These are phyloP conservation scores for Oreohelix idahoensis DNA, from an alignment of 1,140 invertebrate genomes.

Conservation along the genomic window DNA sequence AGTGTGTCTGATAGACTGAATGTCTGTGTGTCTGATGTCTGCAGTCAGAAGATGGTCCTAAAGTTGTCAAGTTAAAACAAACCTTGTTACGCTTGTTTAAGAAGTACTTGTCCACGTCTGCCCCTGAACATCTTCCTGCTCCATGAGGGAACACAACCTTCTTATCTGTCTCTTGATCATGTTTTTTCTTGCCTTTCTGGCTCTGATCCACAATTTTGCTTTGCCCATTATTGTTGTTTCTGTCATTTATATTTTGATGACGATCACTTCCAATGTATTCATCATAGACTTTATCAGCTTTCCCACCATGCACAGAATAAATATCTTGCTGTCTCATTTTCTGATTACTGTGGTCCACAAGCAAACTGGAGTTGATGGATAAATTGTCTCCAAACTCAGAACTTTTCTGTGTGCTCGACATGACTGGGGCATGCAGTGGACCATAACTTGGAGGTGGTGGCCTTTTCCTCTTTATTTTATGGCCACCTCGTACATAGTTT, in stretches of 20 bases:
- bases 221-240: not conserved
- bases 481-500: not conserved
- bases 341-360: not conserved
- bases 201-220: not conserved
- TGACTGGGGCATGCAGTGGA: conserved; percentile 48
- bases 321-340: not conserved
- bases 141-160: no score
- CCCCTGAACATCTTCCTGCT: no score
- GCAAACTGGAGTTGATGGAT: not conserved
- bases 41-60: no score
- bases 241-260: not conserved
- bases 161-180: not conserved
- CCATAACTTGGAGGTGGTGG: conserved; percentile 13
- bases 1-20: no score
- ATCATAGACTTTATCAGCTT: not conserved
- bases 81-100: not conserved
- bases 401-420: conserved; percentile 62
- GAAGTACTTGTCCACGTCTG: no score
- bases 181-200: not conserved
- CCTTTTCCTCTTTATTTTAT: not conserved
- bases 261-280: not conserved
- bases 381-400: conserved; percentile 48
- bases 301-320: not conserved
- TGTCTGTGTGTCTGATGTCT: no score
- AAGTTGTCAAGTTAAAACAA: no score